Conservation (phyloP, 2,113 vertebrate genomes). For the Lophius piscatorius region DNA sequence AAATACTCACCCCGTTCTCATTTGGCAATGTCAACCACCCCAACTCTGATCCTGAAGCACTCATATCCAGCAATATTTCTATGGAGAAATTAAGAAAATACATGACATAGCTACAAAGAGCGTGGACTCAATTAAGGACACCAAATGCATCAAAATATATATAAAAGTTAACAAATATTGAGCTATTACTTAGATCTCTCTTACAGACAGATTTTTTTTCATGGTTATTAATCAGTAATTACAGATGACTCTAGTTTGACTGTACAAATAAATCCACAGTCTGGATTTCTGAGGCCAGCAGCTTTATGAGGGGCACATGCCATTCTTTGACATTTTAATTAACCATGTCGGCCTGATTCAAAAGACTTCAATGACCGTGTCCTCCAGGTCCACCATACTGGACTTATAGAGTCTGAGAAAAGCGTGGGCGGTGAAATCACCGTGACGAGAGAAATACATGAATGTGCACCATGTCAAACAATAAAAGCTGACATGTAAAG, state of each 20-base stretch:
- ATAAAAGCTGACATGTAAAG: conserved; percentile 28
- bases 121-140: background rate
- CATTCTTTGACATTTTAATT: conserved; percentile 69
- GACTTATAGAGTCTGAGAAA: conserved; percentile 63
- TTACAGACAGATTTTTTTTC: background rate
- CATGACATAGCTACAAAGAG: conserved; percentile 2
- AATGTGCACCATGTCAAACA: conserved; percentile 32
- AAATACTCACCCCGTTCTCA: conserved; percentile 89
- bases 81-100: conserved; percentile 39
- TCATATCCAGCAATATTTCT: conserved; percentile 95
- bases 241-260: background rate
- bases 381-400: conserved; percentile 52
- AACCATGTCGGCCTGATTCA: conserved; percentile 67
- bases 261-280: conserved; percentile 17
- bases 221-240: background rate
- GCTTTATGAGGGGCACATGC: conserved; percentile 70
- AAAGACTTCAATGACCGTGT: conserved; percentile 67
- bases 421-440: conserved; percentile 57
- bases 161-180: background rate
- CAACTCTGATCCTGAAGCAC: conserved; percentile 87
- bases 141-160: background rate
- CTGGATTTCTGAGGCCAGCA: conserved; percentile 39
- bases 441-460: conserved; percentile 58
- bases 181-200: background rate
- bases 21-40: conserved; percentile 92